phyloP scores from a whole-genome alignment of 2,113 vertebrate genomes.

The Steatornis caripensis region DNA sequence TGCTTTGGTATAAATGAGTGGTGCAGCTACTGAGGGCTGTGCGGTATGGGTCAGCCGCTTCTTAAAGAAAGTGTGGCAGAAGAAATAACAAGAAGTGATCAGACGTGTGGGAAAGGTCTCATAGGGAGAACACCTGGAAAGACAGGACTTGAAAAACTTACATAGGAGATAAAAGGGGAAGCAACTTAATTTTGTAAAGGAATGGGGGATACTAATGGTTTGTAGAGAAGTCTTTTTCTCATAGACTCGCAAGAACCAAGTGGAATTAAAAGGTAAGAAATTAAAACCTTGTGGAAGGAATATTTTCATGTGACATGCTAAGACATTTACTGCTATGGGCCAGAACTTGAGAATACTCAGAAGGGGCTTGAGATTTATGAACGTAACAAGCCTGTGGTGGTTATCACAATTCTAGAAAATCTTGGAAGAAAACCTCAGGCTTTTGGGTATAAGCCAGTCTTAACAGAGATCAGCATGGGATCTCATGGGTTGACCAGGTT shows the following conservation, averaged over 20 bases:
- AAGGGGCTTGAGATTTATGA: not conserved
- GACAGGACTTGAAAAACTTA: not conserved
- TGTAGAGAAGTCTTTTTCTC: not conserved
- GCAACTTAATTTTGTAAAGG: not conserved
- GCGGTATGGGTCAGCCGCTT: not conserved
- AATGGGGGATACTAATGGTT: not conserved
- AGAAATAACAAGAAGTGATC: not conserved
- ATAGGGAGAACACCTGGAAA: not conserved
- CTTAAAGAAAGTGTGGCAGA: not conserved
- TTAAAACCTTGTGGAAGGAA: not conserved
- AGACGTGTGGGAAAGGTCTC: not conserved
- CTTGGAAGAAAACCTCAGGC: not conserved
- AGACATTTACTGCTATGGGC: not conserved
- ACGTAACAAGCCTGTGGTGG: rapidly evolving
- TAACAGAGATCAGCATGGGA: not conserved
- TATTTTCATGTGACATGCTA: not conserved
- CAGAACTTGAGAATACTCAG: not conserved
- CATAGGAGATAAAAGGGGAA: not conserved
- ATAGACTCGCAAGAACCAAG: not conserved
- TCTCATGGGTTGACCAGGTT: not conserved
- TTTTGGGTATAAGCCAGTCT: not conserved
- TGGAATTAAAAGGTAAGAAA: not conserved
- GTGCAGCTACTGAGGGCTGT: not conserved
- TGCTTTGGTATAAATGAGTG: not conserved
- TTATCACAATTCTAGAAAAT: not conserved